phyloP scores from a whole-genome alignment of 2,888 invertebrate species.

The Megamerina dolium region DNA sequence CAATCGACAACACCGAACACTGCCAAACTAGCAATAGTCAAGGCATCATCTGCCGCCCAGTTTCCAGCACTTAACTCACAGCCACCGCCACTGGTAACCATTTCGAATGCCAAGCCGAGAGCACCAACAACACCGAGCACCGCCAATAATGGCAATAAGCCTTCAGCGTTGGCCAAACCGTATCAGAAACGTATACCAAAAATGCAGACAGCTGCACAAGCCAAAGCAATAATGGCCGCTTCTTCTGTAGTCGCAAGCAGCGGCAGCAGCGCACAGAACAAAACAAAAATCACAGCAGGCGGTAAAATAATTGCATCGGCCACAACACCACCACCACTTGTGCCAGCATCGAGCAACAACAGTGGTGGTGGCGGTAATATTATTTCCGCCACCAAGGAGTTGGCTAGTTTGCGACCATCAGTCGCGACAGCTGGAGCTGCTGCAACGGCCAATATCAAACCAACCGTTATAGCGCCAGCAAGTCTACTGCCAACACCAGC shows the following conservation, averaged over 20 bases:
- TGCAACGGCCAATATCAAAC: neutral
- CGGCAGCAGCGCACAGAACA: too few species aligned
- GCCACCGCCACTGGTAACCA: conserved; percentile 35
- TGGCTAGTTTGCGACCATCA: conserved; percentile 11
- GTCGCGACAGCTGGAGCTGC: too few species aligned
- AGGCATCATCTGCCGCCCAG: conserved; percentile 19
- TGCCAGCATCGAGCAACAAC: conserved; percentile 27
- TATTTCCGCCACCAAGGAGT: conserved; percentile 21
- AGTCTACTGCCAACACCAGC: conserved; percentile 34
- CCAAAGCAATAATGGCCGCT: conserved; percentile 4
- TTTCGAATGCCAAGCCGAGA: conserved; percentile 24
- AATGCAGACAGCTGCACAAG: conserved; percentile 10
- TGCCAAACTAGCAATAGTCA: conserved; percentile 29
- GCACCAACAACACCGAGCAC: neutral
- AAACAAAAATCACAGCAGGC: conserved; percentile 22
- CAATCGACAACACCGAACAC: conserved; percentile 10
- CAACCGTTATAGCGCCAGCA: conserved; percentile 17
- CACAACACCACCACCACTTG: conserved; percentile 40
- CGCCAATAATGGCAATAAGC: conserved; percentile 15
- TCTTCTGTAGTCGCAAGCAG: too few species aligned
- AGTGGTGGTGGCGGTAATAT: conserved; percentile 2
- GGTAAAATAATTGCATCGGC: conserved; percentile 38
- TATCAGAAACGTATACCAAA: conserved; percentile 36
- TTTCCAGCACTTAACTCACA: conserved; percentile 27
- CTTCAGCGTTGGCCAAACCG: conserved; percentile 32